phyloP scores from a whole-genome alignment of 2,888 invertebrate genomes.

The Torymus aiolomorphi region DNA sequence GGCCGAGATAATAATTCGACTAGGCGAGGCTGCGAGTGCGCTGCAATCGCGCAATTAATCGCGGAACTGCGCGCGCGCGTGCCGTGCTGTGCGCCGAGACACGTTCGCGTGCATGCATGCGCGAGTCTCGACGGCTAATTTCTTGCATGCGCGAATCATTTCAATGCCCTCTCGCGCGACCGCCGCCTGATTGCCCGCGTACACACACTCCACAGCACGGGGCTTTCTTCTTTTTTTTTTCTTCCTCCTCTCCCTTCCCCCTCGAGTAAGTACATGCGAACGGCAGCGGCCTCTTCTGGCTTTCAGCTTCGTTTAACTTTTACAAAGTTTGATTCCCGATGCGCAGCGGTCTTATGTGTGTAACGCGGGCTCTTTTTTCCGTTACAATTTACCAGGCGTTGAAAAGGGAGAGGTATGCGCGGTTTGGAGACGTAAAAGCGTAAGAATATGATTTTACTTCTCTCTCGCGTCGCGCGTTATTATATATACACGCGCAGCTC shows the following conservation, averaged over 20 bases:
- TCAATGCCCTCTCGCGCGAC: background rate
- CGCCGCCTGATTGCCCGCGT: background rate
- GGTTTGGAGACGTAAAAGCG: too few relatives aligned
- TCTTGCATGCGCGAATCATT: constrained; percentile 50
- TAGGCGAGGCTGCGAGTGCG: constrained; percentile 25
- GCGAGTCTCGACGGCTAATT: constrained; percentile 28
- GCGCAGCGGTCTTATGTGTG: too few relatives aligned
- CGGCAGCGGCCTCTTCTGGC: too few relatives aligned
- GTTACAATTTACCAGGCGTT: too few relatives aligned
- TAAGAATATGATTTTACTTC: too few relatives aligned
- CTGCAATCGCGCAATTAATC: constrained; percentile 1
- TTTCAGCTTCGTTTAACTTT: too few relatives aligned
- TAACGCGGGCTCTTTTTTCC: too few relatives aligned
- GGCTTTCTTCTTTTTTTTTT: constrained; percentile 16
- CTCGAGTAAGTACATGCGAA: too few relatives aligned
- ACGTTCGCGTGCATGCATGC: constrained; percentile 12
- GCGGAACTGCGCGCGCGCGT: constrained; percentile 40
- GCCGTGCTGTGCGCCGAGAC: constrained; percentile 8
- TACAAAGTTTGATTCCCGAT: too few relatives aligned
- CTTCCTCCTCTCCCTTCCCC: background rate
- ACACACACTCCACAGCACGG: background rate
- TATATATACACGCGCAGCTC: too few relatives aligned
- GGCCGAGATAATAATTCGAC: constrained; percentile 46
- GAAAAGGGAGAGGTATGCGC: too few relatives aligned
- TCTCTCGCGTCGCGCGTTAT: too few relatives aligned